Evolutionary conservation across 2,797 vertebrate species (phyloP).

Genomic region (Nyctibius grandis): DNA sequence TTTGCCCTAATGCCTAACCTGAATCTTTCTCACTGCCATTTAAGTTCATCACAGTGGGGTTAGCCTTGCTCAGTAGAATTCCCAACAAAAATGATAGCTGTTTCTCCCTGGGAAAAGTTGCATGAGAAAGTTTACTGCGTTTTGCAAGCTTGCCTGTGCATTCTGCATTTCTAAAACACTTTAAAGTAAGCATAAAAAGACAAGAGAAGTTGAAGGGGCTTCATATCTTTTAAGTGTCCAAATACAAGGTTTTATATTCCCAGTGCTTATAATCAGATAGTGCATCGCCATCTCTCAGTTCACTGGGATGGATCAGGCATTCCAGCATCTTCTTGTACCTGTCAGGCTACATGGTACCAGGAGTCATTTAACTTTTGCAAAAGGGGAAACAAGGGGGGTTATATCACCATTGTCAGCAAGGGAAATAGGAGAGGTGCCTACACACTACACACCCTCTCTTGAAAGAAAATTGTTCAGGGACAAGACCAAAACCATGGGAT

Average conservation of each 20-base stretch:
- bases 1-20: not conserved
- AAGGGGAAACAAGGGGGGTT: not conserved
- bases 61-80: not conserved
- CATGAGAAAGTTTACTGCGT: not conserved
- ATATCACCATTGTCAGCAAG: not conserved
- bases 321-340: not conserved
- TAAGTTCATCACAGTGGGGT: not conserved
- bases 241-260: not conserved
- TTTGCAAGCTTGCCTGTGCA: not conserved
- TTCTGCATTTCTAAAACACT: not conserved
- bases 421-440: not conserved
- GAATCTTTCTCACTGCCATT: not conserved
- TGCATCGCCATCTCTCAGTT: not conserved
- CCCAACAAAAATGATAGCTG: not conserved
- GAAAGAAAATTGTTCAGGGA: not conserved
- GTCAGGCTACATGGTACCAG: not conserved
- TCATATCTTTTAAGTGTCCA: not conserved
- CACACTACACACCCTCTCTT: not conserved
- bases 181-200: not conserved
- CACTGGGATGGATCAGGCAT: not conserved
- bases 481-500: not conserved
- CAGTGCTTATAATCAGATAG: not conserved
- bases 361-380: not conserved
- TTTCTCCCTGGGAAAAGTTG: not conserved
- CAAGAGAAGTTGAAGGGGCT: not conserved